Evolutionary conservation across 2,113 vertebrate genomes (phyloP), one percentile per base, ranked within the genome.

Genomic region (Lycocorax pyrrhopterus): DNA sequence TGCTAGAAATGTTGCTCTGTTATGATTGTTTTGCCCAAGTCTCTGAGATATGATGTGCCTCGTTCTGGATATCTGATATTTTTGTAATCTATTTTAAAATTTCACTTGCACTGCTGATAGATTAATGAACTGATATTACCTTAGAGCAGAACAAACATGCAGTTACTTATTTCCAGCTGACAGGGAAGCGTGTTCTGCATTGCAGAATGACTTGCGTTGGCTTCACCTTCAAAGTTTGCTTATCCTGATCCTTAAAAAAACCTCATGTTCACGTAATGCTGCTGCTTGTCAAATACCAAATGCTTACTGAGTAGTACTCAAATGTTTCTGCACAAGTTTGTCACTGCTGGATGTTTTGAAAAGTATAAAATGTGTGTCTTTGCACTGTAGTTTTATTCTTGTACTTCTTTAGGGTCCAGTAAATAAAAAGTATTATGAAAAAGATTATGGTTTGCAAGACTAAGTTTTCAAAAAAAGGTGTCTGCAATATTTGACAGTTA

Each of bases 31-130:
- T 67, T 33, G 23, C 19, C 27, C 4, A 22, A 19, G 35, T 49
- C 16, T 55, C 41, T 83, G n/a, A 58, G 39, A n/a, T 17, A 10
- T 3, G 7, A 5, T 52, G 12, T 1, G 0, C 44, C 32, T 87
- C 32, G 32, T 91, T 33, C 33, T 75, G 58, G 25, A 18, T 76
- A 23, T 30, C 30, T 47, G 43, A 5, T 75, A 16, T 47, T 67
- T 85, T 33, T 44, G 23, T 16, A 37, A 79, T 52, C 53, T 52
- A 23, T 44, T 60, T 52, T 11, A 10, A 33, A 29, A 72, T 83
- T 84, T 78, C 55, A 8, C 9, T 80, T 51, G 39, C 32, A 4
- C 13, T 72, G 25, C 39, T 84, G 56, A 29, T 72, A 64, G 72
- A 30, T 46, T n/a, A 78, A 60, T 37, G 62, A 90, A 13, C 53